Evolutionary conservation across 2,888 invertebrate genomes (phyloP).

Genomic region (Papilio gigon): DNA sequence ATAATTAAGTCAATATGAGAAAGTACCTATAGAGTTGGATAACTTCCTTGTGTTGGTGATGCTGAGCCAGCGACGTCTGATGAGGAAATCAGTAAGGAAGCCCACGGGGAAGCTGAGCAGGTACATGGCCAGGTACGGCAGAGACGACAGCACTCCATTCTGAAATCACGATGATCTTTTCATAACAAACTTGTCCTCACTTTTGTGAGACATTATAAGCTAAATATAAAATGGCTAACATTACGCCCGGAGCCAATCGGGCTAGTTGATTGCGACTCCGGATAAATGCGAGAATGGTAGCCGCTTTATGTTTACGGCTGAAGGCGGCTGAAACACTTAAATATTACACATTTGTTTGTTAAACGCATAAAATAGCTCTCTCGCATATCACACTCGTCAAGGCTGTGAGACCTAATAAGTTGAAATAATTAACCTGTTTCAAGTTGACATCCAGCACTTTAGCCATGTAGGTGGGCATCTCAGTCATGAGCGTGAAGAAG

Average conservation of each 20-base stretch:
- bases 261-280: too few species aligned
- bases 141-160: conserved; percentile 86
- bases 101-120: conserved; percentile 87
- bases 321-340: too few species aligned
- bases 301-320: too few species aligned
- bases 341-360: too few species aligned
- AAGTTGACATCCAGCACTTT: conserved; percentile 83
- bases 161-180: conserved; percentile 67
- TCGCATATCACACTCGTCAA: too few species aligned
- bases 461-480: conserved; percentile 87
- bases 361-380: too few species aligned
- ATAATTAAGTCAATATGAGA: background rate
- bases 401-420: too few species aligned
- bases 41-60: conserved; percentile 84
- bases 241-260: too few species aligned
- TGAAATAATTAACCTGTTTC: conserved; percentile 80
- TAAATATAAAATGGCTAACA: too few species aligned
- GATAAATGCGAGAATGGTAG: too few species aligned
- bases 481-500: conserved; percentile 86
- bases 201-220: too few species aligned
- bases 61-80: conserved; percentile 78
- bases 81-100: conserved; percentile 83
- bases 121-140: conserved; percentile 89
- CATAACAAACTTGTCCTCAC: too few species aligned
- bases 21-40: conserved; percentile 84